Percentiles rank a stretch among this genome's conserved stretches.
phyloP scores from a whole-genome alignment of 2,888 invertebrate species.

The Elegia similella region DNA sequence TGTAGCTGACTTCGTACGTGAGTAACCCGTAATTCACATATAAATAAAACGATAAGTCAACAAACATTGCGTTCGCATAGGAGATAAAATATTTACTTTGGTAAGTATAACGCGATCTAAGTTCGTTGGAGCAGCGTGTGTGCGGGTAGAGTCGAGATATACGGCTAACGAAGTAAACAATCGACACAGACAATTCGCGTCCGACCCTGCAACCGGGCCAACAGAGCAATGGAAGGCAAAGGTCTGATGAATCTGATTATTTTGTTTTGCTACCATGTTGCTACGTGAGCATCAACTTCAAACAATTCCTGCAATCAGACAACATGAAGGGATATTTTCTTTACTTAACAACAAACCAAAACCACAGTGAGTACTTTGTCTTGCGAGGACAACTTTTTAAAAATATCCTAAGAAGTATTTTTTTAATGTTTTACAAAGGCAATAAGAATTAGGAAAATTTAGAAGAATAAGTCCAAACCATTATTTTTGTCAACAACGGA shows the following conservation, averaged over 20 bases:
- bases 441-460: neutral
- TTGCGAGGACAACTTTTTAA: no score
- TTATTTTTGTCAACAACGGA: neutral
- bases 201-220: slow-evolving; percentile 54
- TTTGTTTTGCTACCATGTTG: slow-evolving; percentile 49
- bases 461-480: neutral
- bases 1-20: no score
- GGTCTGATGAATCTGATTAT: slow-evolving; percentile 69
- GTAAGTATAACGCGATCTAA: slow-evolving; percentile 51
- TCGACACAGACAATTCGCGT: slow-evolving; percentile 64
- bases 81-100: slow-evolving; percentile 40
- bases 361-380: no score
- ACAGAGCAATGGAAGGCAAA: slow-evolving; percentile 61
- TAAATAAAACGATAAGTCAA: slow-evolving; percentile 20
- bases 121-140: slow-evolving; percentile 52
- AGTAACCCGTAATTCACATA: no score
- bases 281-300: neutral
- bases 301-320: neutral
- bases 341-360: no score
- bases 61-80: slow-evolving; percentile 19
- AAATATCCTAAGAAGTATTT: no score
- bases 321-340: neutral
- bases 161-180: slow-evolving; percentile 78
- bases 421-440: no score
- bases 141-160: slow-evolving; percentile 52